Evolutionary conservation across 2,113 vertebrate species (phyloP).

Genomic region (Dicrurus megarhynchus): DNA sequence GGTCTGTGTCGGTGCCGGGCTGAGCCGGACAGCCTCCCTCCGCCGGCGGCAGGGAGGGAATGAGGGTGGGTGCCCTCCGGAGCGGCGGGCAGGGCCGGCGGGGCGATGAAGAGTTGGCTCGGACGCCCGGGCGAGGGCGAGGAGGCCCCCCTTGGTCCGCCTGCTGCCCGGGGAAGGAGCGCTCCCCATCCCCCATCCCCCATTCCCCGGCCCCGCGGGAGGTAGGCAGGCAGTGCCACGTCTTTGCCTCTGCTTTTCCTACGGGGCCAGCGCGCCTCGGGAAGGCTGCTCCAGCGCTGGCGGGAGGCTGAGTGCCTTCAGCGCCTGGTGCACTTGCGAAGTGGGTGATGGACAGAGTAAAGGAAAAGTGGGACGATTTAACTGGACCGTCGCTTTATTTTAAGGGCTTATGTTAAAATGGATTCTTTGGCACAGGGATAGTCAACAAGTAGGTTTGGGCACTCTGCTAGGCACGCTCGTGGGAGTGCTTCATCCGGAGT

Average conservation of each 20-base stretch:
- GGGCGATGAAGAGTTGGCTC: neutral
- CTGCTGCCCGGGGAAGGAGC: neutral
- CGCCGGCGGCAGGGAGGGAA: neutral
- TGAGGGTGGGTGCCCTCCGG: neutral
- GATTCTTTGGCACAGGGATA: neutral
- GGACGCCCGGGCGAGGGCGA: neutral
- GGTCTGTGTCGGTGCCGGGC: neutral
- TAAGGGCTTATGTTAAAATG: neutral
- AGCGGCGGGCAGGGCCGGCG: neutral
- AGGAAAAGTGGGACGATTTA: neutral
- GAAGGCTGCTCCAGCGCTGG: neutral
- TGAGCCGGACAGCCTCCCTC: neutral
- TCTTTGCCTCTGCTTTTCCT: neutral
- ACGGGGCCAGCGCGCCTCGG: neutral
- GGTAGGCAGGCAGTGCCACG: neutral
- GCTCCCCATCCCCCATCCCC: neutral
- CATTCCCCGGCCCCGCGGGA: neutral
- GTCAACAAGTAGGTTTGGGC: neutral
- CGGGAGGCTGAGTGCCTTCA: neutral
- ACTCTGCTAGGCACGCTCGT: neutral
- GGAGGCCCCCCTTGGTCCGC: fast-evolving
- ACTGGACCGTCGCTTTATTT: neutral
- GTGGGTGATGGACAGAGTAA: neutral
- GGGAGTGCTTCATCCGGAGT: neutral
- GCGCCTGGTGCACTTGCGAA: neutral